Evolutionary conservation across 2,888 invertebrate genomes (phyloP), one percentile per base, ranked within the genome.

Genomic region (Meganola albula): DNA sequence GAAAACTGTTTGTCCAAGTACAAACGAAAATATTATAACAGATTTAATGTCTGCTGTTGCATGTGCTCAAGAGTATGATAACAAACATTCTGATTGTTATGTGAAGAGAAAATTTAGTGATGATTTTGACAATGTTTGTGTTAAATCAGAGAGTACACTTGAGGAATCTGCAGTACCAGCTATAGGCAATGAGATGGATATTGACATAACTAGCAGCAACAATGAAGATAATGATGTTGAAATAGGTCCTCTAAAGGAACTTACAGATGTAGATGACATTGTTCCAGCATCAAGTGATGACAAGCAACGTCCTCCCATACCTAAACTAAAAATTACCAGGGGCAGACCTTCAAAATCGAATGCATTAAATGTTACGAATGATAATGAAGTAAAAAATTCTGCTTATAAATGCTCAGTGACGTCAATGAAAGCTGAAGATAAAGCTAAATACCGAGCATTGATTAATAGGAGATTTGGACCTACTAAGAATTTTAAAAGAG

Each of bases 391-490:
- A 16, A 80, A 87, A 34, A 86, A 88, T 58, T 79, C 73, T 20
- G 60, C 85, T 13, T 79, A 88, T 49, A 84, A 87, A 63, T 72
- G 79, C 73, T 80, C 82, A 14, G 63, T 83, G 27, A 82, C 85
- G 24, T 63, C 74, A 40, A 76, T 77, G 44, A 82, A 83, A 24
- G 66, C 68, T 18, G 74, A 79, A 10, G 78, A 79, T 21, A 72
- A 73, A 51, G 63, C 77, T 1, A 76, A 75, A 37, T 89, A 88
- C 61, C 85, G 76, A 33, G 78, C 90, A 22, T 69, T 88, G 53
- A 72, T 90, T 45, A 92, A 92, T 56, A 82, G 91, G 36, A 74
- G 91, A 12, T 91, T 91, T 64, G 90, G 90, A 10, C 48, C 59
- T n/a, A 45, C 63, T 40, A 59, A 75, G 66, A 60, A 76, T 2